Evolutionary conservation across 2,113 vertebrate genomes (phyloP).

Genomic region (Spermophilus dauricus): DNA sequence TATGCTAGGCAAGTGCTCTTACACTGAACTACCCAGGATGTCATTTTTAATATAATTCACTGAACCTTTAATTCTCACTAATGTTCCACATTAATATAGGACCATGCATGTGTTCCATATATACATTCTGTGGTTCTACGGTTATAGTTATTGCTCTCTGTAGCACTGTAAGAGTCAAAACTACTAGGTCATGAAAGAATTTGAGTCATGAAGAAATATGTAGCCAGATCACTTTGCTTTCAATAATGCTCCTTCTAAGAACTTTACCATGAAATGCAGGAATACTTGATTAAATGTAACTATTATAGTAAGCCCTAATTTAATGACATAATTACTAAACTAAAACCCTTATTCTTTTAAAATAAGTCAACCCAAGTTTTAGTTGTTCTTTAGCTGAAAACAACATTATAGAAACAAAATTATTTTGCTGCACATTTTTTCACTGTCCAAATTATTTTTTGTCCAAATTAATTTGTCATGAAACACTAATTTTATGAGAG

Average conservation of each 20-base stretch:
- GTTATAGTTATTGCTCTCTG: neutral
- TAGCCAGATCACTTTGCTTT: neutral
- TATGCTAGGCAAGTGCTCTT: neutral
- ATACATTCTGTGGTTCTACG: neutral
- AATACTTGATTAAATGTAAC: constrained; percentile 19
- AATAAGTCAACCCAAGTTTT: constrained; percentile 24
- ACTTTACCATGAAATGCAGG: neutral
- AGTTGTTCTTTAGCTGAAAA: constrained; percentile 27
- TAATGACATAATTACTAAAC: neutral
- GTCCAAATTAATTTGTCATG: constrained; percentile 10
- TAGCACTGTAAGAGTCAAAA: constrained; percentile 1
- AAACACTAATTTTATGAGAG: constrained; percentile 1
- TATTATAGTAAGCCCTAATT: constrained; percentile 23
- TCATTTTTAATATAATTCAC: neutral
- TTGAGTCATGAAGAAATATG: neutral
- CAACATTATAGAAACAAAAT: constrained; percentile 13
- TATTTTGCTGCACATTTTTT: neutral
- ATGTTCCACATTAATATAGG: neutral
- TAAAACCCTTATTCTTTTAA: neutral
- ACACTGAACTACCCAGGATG: neutral
- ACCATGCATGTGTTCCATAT: neutral
- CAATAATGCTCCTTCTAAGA: constrained; percentile 25
- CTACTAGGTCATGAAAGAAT: neutral
- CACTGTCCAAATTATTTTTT: neutral
- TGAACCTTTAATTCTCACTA: neutral